Conservation (phyloP, 2,888 invertebrate species). For the Trisateles emortualis region DNA sequence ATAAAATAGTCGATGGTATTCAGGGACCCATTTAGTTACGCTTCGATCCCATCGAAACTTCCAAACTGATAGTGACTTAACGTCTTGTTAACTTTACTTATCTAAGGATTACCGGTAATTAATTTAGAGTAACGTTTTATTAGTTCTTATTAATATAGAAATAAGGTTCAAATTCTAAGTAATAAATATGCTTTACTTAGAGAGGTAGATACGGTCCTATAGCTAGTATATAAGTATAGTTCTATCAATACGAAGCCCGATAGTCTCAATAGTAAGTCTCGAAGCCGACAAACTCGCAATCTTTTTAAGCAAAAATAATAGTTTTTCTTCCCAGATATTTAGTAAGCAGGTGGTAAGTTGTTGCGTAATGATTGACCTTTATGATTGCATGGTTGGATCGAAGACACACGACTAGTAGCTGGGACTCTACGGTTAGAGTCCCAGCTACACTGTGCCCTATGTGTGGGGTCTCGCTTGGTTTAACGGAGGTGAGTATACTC, state of each 20-base stretch:
- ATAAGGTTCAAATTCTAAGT: conserved; percentile 21
- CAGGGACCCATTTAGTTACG: conserved; percentile 55
- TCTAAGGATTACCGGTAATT: conserved; percentile 49
- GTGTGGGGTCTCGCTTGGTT: too few species aligned
- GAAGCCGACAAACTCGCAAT: neutral
- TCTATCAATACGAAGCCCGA: neutral
- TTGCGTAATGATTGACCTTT: too few species aligned
- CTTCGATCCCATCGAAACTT: conserved; percentile 42
- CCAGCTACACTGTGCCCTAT: too few species aligned
- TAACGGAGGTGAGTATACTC: too few species aligned
- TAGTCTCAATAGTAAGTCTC: neutral
- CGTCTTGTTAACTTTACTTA: conserved; percentile 58
- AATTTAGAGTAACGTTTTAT: conserved; percentile 10
- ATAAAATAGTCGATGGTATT: conserved; percentile 24
- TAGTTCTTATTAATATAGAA: neutral
- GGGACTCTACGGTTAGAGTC: too few species aligned
- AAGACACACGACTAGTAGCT: too few species aligned
- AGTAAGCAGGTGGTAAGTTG: too few species aligned
- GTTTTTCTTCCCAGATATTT: neutral
- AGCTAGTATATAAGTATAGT: neutral
- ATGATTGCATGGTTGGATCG: too few species aligned
- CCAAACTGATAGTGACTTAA: conserved; percentile 52
- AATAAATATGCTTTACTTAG: neutral
- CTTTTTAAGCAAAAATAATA: neutral
- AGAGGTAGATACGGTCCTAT: too few species aligned